A percentile compares a stretch with the other conserved stretches of the same genome.
Evolutionary conservation across 1,140 invertebrate genomes (phyloP).

Genomic region (Chelonus insularis): DNA sequence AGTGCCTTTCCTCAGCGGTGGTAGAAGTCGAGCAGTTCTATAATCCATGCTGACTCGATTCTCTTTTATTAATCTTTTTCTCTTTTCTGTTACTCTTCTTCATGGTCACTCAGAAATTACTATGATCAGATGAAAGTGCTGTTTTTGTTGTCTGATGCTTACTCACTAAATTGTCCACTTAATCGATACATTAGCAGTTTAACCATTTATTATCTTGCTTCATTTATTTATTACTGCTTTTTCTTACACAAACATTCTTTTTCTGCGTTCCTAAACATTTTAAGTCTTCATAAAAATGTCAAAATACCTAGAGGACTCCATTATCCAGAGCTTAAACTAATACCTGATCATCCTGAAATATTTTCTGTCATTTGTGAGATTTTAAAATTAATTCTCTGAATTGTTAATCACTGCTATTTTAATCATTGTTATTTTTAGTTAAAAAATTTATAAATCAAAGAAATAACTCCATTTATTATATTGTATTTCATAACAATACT

Average conservation of each 20-base stretch:
- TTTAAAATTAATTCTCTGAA: too few relatives aligned
- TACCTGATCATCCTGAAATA: too few relatives aligned
- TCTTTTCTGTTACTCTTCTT: background rate
- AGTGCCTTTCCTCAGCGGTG: background rate
- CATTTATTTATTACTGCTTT: background rate
- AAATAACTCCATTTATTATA: too few relatives aligned
- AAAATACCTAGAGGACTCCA: too few relatives aligned
- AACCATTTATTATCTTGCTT: conserved; percentile 19
- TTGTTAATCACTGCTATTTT: too few relatives aligned
- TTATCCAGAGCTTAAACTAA: too few relatives aligned
- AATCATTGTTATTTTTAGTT: too few relatives aligned
- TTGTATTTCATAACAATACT: too few relatives aligned
- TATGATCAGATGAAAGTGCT: conserved; percentile 14
- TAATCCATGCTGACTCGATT: background rate
- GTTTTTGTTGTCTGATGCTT: conserved; percentile 2
- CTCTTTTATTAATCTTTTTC: background rate
- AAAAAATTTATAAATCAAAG: too few relatives aligned
- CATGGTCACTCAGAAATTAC: conserved; percentile 20
- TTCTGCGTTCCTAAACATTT: too few relatives aligned
- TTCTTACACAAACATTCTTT: background rate
- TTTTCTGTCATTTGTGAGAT: too few relatives aligned
- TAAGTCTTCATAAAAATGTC: too few relatives aligned
- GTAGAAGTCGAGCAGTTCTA: conserved; percentile 1
- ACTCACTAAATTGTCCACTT: conserved; percentile 17
- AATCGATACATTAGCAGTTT: conserved; percentile 22